phyloP scores from a whole-genome alignment of 2,113 vertebrate genomes.

The Xiphophorus hellerii region DNA sequence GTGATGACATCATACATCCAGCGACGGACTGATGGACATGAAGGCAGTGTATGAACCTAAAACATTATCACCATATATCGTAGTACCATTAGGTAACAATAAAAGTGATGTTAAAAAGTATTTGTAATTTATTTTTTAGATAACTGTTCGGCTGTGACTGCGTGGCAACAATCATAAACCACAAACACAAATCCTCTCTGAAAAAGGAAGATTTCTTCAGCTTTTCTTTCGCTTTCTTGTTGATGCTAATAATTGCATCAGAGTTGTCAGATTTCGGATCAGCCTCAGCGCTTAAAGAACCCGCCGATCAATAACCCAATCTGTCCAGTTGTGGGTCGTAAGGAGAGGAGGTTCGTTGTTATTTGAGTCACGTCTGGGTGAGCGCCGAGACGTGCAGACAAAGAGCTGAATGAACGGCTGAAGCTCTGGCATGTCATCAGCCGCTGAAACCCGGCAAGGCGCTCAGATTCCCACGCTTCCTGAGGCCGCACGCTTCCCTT shows the following conservation, averaged over 20 bases:
- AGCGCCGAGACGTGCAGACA: not conserved
- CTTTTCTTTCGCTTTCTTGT: not conserved
- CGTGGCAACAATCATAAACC: too few relatives aligned
- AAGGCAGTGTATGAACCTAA: too few relatives aligned
- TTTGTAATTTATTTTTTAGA: too few relatives aligned
- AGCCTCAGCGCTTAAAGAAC: not conserved
- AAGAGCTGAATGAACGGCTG: not conserved
- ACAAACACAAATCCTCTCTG: too few relatives aligned
- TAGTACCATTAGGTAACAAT: too few relatives aligned
- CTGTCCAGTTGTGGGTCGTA: not conserved
- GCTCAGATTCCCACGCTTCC: conserved; percentile 2
- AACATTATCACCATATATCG: too few relatives aligned
- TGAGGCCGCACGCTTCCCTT: not conserved
- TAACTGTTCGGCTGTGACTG: too few relatives aligned
- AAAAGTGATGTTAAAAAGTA: too few relatives aligned
- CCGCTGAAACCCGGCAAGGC: not conserved
- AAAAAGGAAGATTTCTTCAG: not conserved
- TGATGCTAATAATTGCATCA: not conserved
- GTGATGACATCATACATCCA: too few relatives aligned
- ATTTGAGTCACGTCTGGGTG: conserved; percentile 7
- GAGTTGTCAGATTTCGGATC: not conserved
- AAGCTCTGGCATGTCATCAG: conserved; percentile 1
- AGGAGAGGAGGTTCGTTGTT: conserved; percentile 1
- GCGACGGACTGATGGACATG: too few relatives aligned
- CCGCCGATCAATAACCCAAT: conserved; percentile 41